Evolutionary conservation across 2,888 invertebrate species (phyloP).

Genomic region (Psococerastis gibbosa): DNA sequence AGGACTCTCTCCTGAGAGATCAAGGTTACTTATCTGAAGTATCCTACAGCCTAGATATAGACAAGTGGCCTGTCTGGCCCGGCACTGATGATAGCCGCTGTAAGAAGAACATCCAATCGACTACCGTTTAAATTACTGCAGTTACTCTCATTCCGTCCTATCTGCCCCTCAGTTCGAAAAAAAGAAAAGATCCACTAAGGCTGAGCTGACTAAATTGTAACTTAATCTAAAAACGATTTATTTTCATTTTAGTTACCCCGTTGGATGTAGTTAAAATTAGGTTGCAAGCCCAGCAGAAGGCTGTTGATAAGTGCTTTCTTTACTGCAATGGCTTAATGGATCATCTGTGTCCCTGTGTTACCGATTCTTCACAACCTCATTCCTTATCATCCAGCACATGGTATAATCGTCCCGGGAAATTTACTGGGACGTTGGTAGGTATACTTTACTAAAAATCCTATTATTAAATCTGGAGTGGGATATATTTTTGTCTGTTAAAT

Average conservation of each 20-base stretch:
- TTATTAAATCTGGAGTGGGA: no score
- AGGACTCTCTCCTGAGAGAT: no score
- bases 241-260: constrained; percentile 66
- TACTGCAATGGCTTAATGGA: constrained; percentile 99
- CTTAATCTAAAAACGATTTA: constrained; percentile 8
- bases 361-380: constrained; percentile 21
- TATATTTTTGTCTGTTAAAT: no score
- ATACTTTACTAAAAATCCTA: no score
- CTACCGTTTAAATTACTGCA: no score
- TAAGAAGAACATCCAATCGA: no score
- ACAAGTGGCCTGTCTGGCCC: no score
- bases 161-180: not conserved
- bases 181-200: no score
- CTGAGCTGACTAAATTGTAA: not conserved
- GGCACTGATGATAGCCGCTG: no score
- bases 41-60: no score
- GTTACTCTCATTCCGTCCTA: constrained; percentile 12
- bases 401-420: constrained; percentile 47
- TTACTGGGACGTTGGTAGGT: constrained; percentile 40
- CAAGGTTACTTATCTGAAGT: no score
- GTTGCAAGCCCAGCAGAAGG: constrained; percentile 84
- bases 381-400: constrained; percentile 28
- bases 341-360: constrained; percentile 73
- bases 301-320: constrained; percentile 75
- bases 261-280: constrained; percentile 98